Evolutionary conservation across 2,888 invertebrate species (phyloP).

Genomic region (Leptinotarsa juncta): DNA sequence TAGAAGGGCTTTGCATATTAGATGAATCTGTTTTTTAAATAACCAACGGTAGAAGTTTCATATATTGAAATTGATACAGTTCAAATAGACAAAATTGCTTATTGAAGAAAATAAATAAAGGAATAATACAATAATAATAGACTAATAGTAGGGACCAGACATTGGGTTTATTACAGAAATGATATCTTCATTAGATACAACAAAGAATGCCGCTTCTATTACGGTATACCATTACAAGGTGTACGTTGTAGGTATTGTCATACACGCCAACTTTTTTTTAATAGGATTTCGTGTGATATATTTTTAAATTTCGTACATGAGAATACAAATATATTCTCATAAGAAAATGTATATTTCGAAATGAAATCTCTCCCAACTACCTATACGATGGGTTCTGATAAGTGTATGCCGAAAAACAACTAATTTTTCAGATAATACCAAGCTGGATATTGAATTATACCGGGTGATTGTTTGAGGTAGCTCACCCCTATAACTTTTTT

Average conservation of each 20-base stretch:
- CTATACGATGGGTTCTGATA: too few relatives aligned
- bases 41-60: background rate
- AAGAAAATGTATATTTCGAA: too few relatives aligned
- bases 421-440: too few relatives aligned
- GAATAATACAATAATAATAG: background rate
- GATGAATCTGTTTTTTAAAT: constrained; percentile 27
- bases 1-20: constrained; percentile 31
- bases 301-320: too few relatives aligned
- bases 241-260: background rate
- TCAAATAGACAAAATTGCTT: constrained; percentile 13
- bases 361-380: too few relatives aligned
- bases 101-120: constrained; percentile 11
- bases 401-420: too few relatives aligned
- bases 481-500: too few relatives aligned
- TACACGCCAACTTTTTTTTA: background rate
- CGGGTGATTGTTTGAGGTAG: too few relatives aligned
- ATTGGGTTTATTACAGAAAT: background rate
- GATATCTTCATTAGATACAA: constrained; percentile 12
- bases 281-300: background rate
- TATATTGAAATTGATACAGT: constrained; percentile 5
- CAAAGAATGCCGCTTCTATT: constrained; percentile 12
- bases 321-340: too few relatives aligned
- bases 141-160: background rate
- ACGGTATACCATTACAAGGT: background rate
- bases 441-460: too few relatives aligned